phyloP scores from a whole-genome alignment of 1,140 invertebrate species.

The Apis cerana region DNA sequence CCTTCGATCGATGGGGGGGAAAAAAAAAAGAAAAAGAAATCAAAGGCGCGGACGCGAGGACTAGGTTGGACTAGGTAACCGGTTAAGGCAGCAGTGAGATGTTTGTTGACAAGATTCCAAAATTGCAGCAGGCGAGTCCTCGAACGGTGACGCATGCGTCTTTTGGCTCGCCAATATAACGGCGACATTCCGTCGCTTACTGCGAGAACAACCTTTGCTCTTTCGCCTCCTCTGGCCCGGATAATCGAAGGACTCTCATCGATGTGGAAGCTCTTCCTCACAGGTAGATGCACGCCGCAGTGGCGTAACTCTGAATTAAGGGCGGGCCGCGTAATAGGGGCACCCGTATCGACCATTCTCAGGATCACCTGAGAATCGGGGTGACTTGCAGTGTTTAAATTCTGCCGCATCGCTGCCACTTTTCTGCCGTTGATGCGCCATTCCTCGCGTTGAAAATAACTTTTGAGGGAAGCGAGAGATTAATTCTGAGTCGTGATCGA shows the following conservation, averaged over 20 bases:
- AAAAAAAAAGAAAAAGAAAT: background rate
- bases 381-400: constrained; percentile 36
- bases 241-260: constrained; percentile 44
- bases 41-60: too few species aligned
- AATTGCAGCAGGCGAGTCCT: constrained; percentile 47
- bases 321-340: constrained; percentile 35
- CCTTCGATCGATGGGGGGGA: background rate
- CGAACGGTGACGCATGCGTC: constrained; percentile 51
- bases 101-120: constrained; percentile 73
- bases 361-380: background rate
- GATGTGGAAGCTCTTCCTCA: background rate
- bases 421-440: background rate
- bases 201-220: constrained; percentile 56
- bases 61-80: constrained; percentile 1
- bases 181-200: constrained; percentile 63
- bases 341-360: constrained; percentile 41
- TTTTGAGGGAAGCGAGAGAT: background rate
- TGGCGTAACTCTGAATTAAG: constrained; percentile 48
- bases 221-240: constrained; percentile 36
- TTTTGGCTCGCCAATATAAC: constrained; percentile 66
- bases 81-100: constrained; percentile 45
- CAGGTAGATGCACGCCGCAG: constrained; percentile 37
- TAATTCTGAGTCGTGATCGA: background rate
- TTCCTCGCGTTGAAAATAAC: background rate
- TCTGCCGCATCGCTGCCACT: constrained; percentile 41